Evolutionary conservation across 2,797 vertebrate species (phyloP).

Genomic region (Pampus argenteus): DNA sequence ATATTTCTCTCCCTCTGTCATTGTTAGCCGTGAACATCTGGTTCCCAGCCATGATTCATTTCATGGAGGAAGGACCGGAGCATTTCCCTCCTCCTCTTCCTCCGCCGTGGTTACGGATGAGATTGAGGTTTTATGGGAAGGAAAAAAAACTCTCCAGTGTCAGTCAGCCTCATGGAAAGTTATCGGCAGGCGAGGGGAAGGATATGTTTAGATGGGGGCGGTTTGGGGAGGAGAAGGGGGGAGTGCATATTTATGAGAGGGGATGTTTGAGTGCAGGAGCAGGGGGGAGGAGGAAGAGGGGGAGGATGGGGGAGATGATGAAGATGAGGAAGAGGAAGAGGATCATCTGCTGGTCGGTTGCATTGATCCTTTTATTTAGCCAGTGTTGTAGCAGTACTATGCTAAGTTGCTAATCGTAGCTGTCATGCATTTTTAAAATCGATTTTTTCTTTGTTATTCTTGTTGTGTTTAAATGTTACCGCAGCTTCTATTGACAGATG

Average conservation of each 20-base stretch:
- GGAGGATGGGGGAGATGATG: too few relatives aligned
- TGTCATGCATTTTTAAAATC: too few relatives aligned
- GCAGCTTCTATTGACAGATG: too few relatives aligned
- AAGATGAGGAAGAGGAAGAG: conserved; percentile 20
- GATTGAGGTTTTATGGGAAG: conserved; percentile 79
- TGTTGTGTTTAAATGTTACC: too few relatives aligned
- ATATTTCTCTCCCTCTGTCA: conserved; percentile 46
- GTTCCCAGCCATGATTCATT: conserved; percentile 88
- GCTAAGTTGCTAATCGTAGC: too few relatives aligned
- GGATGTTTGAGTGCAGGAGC: conserved; percentile 83
- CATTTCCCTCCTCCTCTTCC: conserved; percentile 10
- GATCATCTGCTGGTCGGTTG: too few relatives aligned
- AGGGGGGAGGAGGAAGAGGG: background rate
- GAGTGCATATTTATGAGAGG: conserved; percentile 71
- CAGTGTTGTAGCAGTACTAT: too few relatives aligned
- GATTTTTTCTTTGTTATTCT: too few relatives aligned
- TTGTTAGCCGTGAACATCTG: conserved; percentile 86
- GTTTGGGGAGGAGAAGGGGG: conserved; percentile 52
- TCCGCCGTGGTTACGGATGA: conserved; percentile 19
- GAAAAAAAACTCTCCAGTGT: conserved; percentile 81
- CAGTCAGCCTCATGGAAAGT: conserved; percentile 89
- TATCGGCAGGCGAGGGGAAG: conserved; percentile 85
- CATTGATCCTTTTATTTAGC: too few relatives aligned
- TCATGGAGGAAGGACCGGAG: conserved; percentile 80
- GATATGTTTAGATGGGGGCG: conserved; percentile 84